Evolutionary conservation across 2,113 vertebrate species (phyloP), one percentile per base, ranked within the genome.

Genomic region (Sarotherodon lohbergeri): DNA sequence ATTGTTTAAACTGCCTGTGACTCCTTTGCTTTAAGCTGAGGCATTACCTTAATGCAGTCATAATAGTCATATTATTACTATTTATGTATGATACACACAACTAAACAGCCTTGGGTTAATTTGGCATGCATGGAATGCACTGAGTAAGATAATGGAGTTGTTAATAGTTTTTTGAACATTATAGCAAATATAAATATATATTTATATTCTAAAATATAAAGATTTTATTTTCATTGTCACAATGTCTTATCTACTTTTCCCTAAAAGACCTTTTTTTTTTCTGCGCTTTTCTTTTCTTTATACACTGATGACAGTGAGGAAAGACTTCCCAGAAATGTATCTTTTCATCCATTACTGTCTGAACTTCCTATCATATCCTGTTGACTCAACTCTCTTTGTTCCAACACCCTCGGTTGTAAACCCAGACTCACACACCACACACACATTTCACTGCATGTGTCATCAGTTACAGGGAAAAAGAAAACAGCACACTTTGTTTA

Each of bases 371-470:
- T 97, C 96, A 97, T 97, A 98, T 98, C 97, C 98, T 98, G 98
- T 99, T 99, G 98, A 98, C 98, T 98, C 97, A 97, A 97, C 97
- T 97, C 96, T 97, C 97, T 97, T 97, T 97, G 96, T 97, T 96
- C 97, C 97, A 93, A 94, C 93, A 96, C 96, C 97, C 96, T 96
- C 96, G 94, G 95, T 96, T 96, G 92, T 97, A 97, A 97, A 97
- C 97, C 94, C 97, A 97, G 95, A 97, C 96, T 96, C 96, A 89
- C 96, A 94, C 96, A 95, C 94, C 96, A 84, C 95, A 96, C 92
- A 90, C 92, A 91, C 91, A 90, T 80, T 91, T 92, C 81, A 85
- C 86, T 76, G 84, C 88, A 91, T 94, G 93, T 94, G 93, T 95
- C 93, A 94, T 92, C 86, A 85, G 63, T 87, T 88, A 87, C 50